Conservation (phyloP, 1,140 invertebrate species). For the Phenacoccus solenopsis region DNA sequence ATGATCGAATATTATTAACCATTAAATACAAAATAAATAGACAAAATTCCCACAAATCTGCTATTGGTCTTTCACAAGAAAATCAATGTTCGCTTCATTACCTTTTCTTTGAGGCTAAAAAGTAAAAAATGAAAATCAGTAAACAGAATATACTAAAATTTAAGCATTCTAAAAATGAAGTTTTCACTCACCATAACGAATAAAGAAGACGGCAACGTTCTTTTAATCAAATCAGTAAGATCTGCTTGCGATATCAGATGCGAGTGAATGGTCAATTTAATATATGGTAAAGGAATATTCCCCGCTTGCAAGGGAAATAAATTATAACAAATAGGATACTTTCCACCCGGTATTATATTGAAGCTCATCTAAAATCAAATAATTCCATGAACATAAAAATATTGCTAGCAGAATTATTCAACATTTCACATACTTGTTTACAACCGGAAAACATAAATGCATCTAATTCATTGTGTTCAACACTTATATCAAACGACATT, state of each 20-base stretch:
- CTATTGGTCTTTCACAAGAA: not conserved
- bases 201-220: not conserved
- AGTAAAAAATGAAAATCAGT: not conserved
- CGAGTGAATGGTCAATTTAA: slow-evolving; percentile 1
- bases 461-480: not conserved
- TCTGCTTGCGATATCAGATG: not conserved
- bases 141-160: too few relatives aligned
- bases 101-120: not conserved
- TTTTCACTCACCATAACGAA: slow-evolving; percentile 4
- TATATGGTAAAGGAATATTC: slow-evolving; percentile 3
- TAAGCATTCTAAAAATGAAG: not conserved
- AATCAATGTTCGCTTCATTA: not conserved
- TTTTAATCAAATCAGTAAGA: not conserved
- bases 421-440: not conserved
- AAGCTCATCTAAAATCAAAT: slow-evolving; percentile 8
- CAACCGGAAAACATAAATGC: slow-evolving; percentile 6
- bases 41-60: too few relatives aligned
- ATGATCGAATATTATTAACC: too few relatives aligned
- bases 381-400: not conserved
- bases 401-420: not conserved
- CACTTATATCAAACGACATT: slow-evolving; percentile 4
- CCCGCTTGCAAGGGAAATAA: not conserved
- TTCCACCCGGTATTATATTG: not conserved
- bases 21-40: too few relatives aligned
- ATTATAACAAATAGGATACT: not conserved